Percentiles rank a stretch among this genome's conserved stretches.
Evolutionary conservation across 2,797 vertebrate species (phyloP).

Genomic region (Etheostoma perlongum): DNA sequence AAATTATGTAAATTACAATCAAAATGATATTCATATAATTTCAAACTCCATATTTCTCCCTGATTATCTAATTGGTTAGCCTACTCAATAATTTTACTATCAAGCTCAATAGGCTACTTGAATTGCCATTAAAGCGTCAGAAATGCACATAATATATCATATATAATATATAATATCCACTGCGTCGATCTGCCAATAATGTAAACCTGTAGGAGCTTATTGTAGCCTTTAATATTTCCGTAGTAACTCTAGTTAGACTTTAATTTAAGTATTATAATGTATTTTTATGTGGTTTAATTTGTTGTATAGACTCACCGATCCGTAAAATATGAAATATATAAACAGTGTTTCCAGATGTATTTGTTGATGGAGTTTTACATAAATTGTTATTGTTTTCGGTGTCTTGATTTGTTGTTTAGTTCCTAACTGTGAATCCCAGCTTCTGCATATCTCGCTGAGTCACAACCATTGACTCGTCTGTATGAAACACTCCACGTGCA

Average conservation of each 20-base stretch:
- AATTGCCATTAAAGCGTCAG: not conserved
- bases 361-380: not conserved
- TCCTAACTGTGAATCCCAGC: no score
- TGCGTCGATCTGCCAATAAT: no score
- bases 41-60: fast-evolving
- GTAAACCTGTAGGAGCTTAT: not conserved
- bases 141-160: not conserved
- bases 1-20: not conserved
- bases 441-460: no score
- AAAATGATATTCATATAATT: not conserved
- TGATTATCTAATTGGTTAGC: not conserved
- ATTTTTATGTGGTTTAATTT: not conserved
- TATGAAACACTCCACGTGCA: not conserved
- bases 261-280: no score
- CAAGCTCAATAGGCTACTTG: no score
- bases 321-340: not conserved
- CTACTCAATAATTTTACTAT: not conserved
- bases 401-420: not conserved
- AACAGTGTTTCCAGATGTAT: not conserved
- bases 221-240: not conserved
- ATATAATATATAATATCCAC: no score
- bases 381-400: not conserved
- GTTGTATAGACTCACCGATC: no score
- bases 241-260: no score
- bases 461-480: no score